Base-by-base conservation (phyloP, 2,113 vertebrate species). In the Hydrochoerus hydrochaeris region DNA sequence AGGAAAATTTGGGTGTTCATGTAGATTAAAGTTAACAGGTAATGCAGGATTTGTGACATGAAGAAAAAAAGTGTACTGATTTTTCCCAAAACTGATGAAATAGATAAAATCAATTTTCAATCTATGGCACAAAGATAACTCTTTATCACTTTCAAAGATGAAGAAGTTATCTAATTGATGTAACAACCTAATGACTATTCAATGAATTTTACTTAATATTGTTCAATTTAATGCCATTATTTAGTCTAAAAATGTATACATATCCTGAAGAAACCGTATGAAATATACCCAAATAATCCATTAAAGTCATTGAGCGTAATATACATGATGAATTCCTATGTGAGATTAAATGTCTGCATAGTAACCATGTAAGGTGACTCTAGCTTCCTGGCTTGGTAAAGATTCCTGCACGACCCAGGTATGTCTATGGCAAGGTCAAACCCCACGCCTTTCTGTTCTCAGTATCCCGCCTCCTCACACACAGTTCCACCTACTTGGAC, bases 221-320 rank as follows among this genome's bases (percentile, higher is more conserved):
- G 80, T 95, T 93, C 35, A 86, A 75, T 73, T 82, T 80, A 58
- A 73, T 89, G 16, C 24, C 63, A 73, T 62, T 91, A 60, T 85
- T 82, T 92, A 85, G 44, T 78, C 75, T 95, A 91, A 91, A 62
- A 65, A 80, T 94, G 87, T 94, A 65, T 73, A 94, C 88, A 84
- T 73, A 4, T 90, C 41, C 38, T 60, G 20, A 88, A 95, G 58
- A 94, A 92, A 95, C 94, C 10, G 32, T 91, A 73, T 54, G 71
- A 95, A 91, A 86, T 91, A 52, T 95, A 88, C 85, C 88, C 30
- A 38, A 5, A 49, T 54, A 62, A 80, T 26, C 57, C 85, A 77
- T 90, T 85, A 80, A 85, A 75, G 6, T 80, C 30, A 75, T 26
- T 83, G 44, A 57, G 46, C 84, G 46, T 81, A 71, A 75, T 69